phyloP scores from a whole-genome alignment of 1,140 invertebrate species.

The Yoshiicerus persimilis region DNA sequence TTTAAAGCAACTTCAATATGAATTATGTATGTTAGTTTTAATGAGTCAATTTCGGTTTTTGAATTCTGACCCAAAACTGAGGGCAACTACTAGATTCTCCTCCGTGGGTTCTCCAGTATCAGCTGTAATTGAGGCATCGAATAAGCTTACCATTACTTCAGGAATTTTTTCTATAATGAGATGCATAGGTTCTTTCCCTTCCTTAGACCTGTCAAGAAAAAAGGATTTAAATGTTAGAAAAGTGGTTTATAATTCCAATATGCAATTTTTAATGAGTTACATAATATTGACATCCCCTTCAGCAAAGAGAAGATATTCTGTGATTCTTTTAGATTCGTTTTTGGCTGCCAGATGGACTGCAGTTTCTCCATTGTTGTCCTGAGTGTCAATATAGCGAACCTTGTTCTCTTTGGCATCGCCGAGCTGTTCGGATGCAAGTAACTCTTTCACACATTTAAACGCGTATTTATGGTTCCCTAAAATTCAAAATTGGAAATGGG shows the following conservation, averaged over 20 bases:
- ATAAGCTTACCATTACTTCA: constrained; percentile 25
- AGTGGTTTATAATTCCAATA: neutral
- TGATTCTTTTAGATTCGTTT: constrained; percentile 19
- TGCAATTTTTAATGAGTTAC: neutral
- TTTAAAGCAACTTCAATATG: neutral
- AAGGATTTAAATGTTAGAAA: neutral
- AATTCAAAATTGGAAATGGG: neutral
- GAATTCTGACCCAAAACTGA: constrained; percentile 15
- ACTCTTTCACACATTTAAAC: constrained; percentile 1
- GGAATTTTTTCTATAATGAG: constrained; percentile 36
- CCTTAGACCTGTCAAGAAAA: neutral
- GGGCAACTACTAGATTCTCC: neutral
- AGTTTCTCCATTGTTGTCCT: constrained; percentile 37
- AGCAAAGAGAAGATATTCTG: neutral
- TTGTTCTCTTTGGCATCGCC: neutral
- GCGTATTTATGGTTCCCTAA: constrained; percentile 7
- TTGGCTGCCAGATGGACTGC: constrained; percentile 26
- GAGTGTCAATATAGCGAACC: neutral
- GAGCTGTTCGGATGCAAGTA: neutral
- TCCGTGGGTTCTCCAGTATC: neutral
- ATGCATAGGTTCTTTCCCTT: constrained; percentile 30
- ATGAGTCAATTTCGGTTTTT: neutral
- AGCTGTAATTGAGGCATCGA: neutral
- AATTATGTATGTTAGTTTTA: neutral
- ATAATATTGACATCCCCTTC: constrained; percentile 35